phyloP scores from a whole-genome alignment of 2,113 vertebrate species.

The Galbula dea region DNA sequence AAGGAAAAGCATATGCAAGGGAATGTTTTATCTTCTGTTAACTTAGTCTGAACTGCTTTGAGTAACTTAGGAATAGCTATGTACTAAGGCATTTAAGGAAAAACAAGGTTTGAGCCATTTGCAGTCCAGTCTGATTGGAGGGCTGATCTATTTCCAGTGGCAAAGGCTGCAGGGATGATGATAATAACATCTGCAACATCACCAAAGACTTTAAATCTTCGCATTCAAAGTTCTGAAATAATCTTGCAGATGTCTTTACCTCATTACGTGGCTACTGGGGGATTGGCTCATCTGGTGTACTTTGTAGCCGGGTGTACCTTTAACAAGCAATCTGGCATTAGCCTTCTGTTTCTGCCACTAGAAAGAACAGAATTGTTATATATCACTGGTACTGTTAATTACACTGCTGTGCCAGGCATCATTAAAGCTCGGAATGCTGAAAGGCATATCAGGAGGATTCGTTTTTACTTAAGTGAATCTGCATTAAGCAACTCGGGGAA shows the following conservation, averaged over 20 bases:
- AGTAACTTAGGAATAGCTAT: neutral
- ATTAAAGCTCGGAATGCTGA: conserved; percentile 62
- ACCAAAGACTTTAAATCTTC: conserved; percentile 61
- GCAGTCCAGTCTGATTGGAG: neutral
- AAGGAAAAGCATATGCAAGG: neutral
- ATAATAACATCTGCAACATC: conserved; percentile 54
- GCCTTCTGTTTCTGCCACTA: conserved; percentile 69
- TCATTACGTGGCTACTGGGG: conserved; percentile 69
- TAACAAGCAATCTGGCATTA: conserved; percentile 75
- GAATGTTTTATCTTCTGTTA: neutral
- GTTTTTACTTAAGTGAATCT: conserved; percentile 60
- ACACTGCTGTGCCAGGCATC: conserved; percentile 61
- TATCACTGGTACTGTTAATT: conserved; percentile 70
- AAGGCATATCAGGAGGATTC: conserved; percentile 57
- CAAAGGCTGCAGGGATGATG: neutral
- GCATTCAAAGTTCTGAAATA: conserved; percentile 38
- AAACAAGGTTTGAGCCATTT: neutral
- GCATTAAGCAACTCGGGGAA: conserved; percentile 3
- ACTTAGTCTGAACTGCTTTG: neutral
- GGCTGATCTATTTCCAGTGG: conserved; percentile 44
- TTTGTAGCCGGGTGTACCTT: conserved; percentile 64
- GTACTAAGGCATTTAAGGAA: neutral
- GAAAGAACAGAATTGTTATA: conserved; percentile 51
- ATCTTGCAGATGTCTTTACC: conserved; percentile 72
- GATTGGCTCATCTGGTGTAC: conserved; percentile 68